Base-by-base conservation (phyloP, 2,797 vertebrate genomes). In the Netta rufina region DNA sequence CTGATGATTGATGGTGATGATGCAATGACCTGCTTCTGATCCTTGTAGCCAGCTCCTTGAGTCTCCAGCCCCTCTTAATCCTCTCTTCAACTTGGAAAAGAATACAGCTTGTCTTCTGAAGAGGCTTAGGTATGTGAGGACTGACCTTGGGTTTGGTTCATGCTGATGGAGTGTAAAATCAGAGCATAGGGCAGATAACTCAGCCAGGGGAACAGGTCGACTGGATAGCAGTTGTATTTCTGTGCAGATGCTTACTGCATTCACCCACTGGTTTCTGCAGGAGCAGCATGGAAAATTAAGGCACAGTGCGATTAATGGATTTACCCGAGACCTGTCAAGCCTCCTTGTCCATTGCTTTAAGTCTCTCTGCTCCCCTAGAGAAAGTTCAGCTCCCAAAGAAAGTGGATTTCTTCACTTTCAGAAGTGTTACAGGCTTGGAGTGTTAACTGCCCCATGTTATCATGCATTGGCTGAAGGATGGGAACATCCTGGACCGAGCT, bases 311-410 rank as follows among this genome's bases (percentile, higher is more conserved):
- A 70, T 89, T 75, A 71, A 75, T 0, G 27, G 78, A 21, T 89
- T 74, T 77, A 18, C 65, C 69, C 33, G 69, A 67, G 78, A 82
- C 32, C 54, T 69, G 25, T 43, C 27, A 51, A 61, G 19, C 24
- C 69, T 92, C 65, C 61, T 81, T 75, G 65, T 36, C 41, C 61
- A 12, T 69, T 69, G 33, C 83, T 90, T 83, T 60, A 56, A 92
- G 69, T 45, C 58, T 24, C 45, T 77, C 69, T 77, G 54, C 43
- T 86, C 89, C 41, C 62, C 54, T 39, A 45, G 16, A 66, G 53
- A 43, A 84, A 58, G 30, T 6, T n/a, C 56, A 73, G 6, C 21
- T 65, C 15, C 73, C 73, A n/a, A 24, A 43, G 54, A 70, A 47
- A 72, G n/a, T 6, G 16, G 3, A 13, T 87, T 62, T 70, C 20